Evolutionary conservation across 1,140 invertebrate species (phyloP), one percentile per base, ranked within the genome.

Genomic region (Palaemon carinicauda): DNA sequence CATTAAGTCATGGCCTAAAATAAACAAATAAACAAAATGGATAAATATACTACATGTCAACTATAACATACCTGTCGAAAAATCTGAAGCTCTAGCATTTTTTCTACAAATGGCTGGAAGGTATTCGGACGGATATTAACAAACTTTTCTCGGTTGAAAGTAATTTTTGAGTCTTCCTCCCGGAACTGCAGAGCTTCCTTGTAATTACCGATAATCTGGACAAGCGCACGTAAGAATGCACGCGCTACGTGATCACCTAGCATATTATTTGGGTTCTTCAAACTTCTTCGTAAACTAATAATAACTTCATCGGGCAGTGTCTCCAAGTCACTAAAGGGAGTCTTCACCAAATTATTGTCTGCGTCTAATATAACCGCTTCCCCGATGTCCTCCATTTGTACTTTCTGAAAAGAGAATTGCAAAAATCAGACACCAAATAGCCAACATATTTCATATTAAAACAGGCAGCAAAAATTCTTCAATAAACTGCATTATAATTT

Each of bases 281-380:
- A 92, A 88, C 95, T 94, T 91, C 94, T 94, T 90, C 94, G 95
- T 89, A 96, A 93, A 91, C 93, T 94, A 52, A 92, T 92, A 78
- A 93, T 91, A 50, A 94, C 91, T 87, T 97, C 96, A 87, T 94
- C 93, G 1, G 97, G 97, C 90, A 98, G 92, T 90, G 94, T 94
- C 90, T 96, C 95, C 33, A 98, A 91, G 92, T 99, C 98, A 92
- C 97, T 94, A 92, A 97, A 97, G 9, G 97, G 96, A 52, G 96
- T 95, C 90, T 94, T 94, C 24, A 98, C 94, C 75, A 93, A 94
- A 91, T 97, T 98, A 21, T 93, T 94, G 93, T 99, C 98, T 50
- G 96, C 96, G 93, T 98, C 95, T 89, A 98, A 93, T 88, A 98
- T 94, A 4, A 98, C 97, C 85, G 97, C 95, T 91, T 98, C 97